These are phyloP conservation scores for Drosophila lutescens DNA, from an alignment of 2,888 invertebrate species.

Conservation along the genomic window DNA sequence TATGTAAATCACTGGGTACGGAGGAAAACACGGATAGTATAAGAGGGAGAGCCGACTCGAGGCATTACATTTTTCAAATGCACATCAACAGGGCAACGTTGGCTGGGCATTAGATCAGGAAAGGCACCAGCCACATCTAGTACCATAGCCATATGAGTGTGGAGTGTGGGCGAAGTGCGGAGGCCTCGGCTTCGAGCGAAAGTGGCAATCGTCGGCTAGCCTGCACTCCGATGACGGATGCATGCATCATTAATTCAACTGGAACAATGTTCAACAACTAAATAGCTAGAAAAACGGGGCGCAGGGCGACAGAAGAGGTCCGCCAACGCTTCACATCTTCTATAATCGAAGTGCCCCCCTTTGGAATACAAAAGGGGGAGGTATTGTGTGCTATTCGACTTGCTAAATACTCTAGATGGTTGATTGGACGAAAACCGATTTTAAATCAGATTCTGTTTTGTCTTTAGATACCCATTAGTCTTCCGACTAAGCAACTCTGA, in stretches of 20 bases:
- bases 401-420: neutral
- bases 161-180: constrained; percentile 51
- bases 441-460: too few species aligned
- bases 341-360: constrained; percentile 33
- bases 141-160: constrained; percentile 5
- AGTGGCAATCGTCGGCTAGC: constrained; percentile 54
- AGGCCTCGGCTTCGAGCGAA: constrained; percentile 55
- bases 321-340: constrained; percentile 28
- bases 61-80: constrained; percentile 69
- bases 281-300: constrained; percentile 32
- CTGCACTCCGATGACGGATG: constrained; percentile 76
- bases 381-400: neutral
- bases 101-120: constrained; percentile 6
- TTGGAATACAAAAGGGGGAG: neutral
- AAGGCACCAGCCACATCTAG: constrained; percentile 13
- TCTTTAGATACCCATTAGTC: too few species aligned
- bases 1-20: constrained; percentile 1
- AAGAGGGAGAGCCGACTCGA: constrained; percentile 28
- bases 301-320: constrained; percentile 17
- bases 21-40: constrained; percentile 1
- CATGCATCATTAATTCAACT: constrained; percentile 79
- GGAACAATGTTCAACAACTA: constrained; percentile 44
- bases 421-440: too few species aligned
- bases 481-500: too few species aligned
- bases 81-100: constrained; percentile 23